phyloP scores from a whole-genome alignment of 1,140 invertebrate genomes.

The Tribolium castaneum region DNA sequence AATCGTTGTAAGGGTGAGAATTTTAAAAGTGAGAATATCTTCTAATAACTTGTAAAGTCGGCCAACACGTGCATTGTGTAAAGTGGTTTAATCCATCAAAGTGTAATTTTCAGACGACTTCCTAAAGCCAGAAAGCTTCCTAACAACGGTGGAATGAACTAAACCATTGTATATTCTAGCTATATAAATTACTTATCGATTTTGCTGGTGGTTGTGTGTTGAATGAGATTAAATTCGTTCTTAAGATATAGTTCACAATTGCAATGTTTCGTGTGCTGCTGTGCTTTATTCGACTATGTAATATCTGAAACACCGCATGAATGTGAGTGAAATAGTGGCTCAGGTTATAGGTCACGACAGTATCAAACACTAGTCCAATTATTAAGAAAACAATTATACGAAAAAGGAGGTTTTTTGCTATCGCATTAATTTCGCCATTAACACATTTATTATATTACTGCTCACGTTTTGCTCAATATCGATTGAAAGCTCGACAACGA shows the following conservation, averaged over 20 bases:
- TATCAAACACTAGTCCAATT: neutral
- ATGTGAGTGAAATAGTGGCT: neutral
- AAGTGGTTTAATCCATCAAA: constrained; percentile 36
- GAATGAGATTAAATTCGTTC: constrained; percentile 39
- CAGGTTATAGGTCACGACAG: neutral
- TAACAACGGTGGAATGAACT: constrained; percentile 39
- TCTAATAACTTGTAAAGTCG: neutral
- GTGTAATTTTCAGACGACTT: constrained; percentile 36
- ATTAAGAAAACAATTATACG: neutral
- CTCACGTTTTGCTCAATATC: neutral
- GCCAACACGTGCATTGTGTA: constrained; percentile 24
- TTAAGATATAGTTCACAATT: constrained; percentile 34
- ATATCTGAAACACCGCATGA: neutral
- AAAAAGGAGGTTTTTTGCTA: neutral
- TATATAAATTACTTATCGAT: constrained; percentile 43
- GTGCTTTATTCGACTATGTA: neutral
- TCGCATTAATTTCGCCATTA: neutral
- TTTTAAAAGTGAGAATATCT: no score
- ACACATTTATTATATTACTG: neutral
- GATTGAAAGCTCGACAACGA: neutral
- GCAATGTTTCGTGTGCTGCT: constrained; percentile 21
- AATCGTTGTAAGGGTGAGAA: no score
- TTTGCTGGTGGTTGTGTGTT: constrained; percentile 36
- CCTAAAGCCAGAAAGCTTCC: constrained; percentile 1
- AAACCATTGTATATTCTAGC: constrained; percentile 38